A percentile compares a stretch with the other conserved stretches of the same genome.
Evolutionary conservation across 1,140 invertebrate genomes (phyloP).

Genomic region (Lucilia cuprina): DNA sequence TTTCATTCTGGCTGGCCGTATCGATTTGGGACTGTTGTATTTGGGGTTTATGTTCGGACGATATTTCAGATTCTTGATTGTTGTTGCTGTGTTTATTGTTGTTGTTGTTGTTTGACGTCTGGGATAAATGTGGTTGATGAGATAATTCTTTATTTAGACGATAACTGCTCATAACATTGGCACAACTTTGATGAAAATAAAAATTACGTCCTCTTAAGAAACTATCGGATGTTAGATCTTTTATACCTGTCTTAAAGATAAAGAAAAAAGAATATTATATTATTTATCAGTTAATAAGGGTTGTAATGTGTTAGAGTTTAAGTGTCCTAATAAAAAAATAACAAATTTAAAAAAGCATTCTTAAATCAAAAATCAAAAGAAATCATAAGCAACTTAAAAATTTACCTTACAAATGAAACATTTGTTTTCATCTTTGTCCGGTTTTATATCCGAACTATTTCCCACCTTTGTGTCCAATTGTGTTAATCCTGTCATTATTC

Average conservation of each 20-base stretch:
- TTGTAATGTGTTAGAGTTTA: too few species aligned
- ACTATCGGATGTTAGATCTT: constrained; percentile 58
- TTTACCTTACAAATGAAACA: constrained; percentile 64
- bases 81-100: constrained; percentile 24
- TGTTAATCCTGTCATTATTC: constrained; percentile 53
- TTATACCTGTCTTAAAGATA: constrained; percentile 62
- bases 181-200: constrained; percentile 61
- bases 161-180: constrained; percentile 60
- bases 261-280: constrained; percentile 39
- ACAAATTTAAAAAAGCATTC: not conserved
- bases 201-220: constrained; percentile 60
- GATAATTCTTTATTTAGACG: constrained; percentile 56
- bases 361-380: not conserved
- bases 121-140: constrained; percentile 44
- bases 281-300: not conserved
- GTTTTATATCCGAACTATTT: constrained; percentile 61
- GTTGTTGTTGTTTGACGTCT: constrained; percentile 43
- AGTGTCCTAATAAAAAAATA: too few species aligned
- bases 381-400: constrained; percentile 41
- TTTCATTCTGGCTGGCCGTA: not conserved
- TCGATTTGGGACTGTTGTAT: constrained; percentile 8
- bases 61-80: not conserved
- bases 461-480: constrained; percentile 63
- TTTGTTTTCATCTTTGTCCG: constrained; percentile 62
- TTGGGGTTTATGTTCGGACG: not conserved